Conservation (phyloP, 2,113 vertebrate genomes). For the Zapornia atra region DNA sequence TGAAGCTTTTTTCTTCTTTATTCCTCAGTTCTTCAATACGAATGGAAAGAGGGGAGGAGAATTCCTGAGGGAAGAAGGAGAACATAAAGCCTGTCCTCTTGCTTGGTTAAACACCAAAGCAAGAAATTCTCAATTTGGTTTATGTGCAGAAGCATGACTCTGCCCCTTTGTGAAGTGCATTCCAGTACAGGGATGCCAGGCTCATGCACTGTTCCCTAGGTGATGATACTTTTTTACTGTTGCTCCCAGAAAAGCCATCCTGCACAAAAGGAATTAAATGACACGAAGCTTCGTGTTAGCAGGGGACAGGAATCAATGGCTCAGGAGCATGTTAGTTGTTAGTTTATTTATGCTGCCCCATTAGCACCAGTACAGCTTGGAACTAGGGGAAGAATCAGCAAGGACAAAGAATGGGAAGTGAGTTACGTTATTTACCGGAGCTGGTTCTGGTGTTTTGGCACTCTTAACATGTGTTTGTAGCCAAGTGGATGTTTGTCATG, state of each 20-base stretch:
- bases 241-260: constrained; percentile 22
- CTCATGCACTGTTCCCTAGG: constrained; percentile 17
- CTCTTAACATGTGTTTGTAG: neutral
- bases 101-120: neutral
- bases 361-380: neutral
- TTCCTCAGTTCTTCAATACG: neutral
- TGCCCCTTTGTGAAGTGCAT: neutral
- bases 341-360: neutral
- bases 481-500: neutral
- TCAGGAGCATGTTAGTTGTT: neutral
- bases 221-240: constrained; percentile 25
- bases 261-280: constrained; percentile 46
- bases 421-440: neutral
- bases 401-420: neutral
- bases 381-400: neutral
- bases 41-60: neutral
- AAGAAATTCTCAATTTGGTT: neutral
- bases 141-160: neutral
- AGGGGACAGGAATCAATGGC: constrained; percentile 19
- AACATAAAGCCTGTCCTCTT: neutral
- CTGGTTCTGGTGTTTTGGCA: neutral
- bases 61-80: neutral
- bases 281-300: constrained; percentile 5
- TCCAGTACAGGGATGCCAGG: neutral
- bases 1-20: neutral